phyloP scores from a whole-genome alignment of 2,797 vertebrate genomes.

The Pangasius krempfi region DNA sequence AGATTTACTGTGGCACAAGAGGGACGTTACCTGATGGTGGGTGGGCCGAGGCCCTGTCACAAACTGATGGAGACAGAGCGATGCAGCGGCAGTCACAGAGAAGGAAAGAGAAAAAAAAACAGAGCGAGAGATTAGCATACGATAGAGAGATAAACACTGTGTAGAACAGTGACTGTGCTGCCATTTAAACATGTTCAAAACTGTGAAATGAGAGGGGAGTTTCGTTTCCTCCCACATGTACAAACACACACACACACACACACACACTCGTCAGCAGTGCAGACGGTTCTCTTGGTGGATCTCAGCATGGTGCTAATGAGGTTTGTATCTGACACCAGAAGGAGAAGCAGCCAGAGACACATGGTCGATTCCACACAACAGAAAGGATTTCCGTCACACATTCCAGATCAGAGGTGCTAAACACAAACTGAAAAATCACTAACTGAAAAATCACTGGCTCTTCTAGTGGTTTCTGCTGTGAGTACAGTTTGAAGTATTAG shows the following conservation, averaged over 20 bases:
- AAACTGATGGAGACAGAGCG: slow-evolving; percentile 84
- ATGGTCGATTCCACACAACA: slow-evolving; percentile 23
- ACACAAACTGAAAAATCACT: background rate
- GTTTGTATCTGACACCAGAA: slow-evolving; percentile 33
- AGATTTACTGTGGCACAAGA: background rate
- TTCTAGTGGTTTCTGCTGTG: background rate
- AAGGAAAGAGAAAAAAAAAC: slow-evolving; percentile 50
- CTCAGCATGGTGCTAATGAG: slow-evolving; percentile 41
- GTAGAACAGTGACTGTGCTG: background rate
- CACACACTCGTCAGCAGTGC: slow-evolving; percentile 10
- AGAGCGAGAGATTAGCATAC: slow-evolving; percentile 58
- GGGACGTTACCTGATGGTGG: slow-evolving; percentile 93
- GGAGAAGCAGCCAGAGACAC: slow-evolving; percentile 22
- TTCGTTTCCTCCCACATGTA: background rate
- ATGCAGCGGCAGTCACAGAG: slow-evolving; percentile 62
- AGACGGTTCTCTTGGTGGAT: slow-evolving; percentile 19
- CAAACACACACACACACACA: slow-evolving; percentile 4
- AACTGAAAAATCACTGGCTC: background rate
- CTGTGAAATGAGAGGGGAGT: background rate
- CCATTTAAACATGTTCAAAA: slow-evolving; percentile 12
- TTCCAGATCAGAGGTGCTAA: slow-evolving; percentile 24
- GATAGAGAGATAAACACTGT: background rate
- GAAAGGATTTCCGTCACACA: slow-evolving; percentile 15
- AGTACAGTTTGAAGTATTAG: background rate
- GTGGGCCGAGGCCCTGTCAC: slow-evolving; percentile 96